Percentiles rank a stretch among this genome's conserved stretches.
Evolutionary conservation across 1,140 invertebrate species (phyloP).

Genomic region (Nephila pilipes): DNA sequence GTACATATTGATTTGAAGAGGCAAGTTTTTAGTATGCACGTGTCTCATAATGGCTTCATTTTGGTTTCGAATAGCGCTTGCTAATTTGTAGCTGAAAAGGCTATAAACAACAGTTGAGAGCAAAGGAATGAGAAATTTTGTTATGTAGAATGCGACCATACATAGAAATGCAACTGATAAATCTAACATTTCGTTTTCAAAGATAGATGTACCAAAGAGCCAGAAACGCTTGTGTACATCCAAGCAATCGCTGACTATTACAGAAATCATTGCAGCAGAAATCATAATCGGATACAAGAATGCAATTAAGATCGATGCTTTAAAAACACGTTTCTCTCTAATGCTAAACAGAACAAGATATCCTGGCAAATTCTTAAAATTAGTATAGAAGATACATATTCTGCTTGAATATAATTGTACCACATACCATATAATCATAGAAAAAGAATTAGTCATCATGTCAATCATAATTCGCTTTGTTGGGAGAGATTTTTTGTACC

Average conservation of each 20-base stretch:
- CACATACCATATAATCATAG: not conserved
- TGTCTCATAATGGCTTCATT: not conserved
- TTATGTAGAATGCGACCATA: not conserved
- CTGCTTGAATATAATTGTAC: not conserved
- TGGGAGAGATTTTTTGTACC: not conserved
- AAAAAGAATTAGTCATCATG: not conserved
- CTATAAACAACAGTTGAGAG: not conserved
- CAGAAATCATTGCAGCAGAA: too few species aligned
- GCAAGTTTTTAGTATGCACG: not conserved
- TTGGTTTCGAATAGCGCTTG: not conserved
- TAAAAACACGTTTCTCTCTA: not conserved
- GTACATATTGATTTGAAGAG: not conserved
- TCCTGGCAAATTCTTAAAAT: not conserved
- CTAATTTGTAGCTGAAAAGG: not conserved
- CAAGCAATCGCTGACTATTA: too few species aligned
- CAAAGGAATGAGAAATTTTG: not conserved
- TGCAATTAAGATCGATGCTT: not conserved
- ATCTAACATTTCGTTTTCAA: not conserved
- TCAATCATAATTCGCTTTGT: not conserved
- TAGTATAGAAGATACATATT: not conserved
- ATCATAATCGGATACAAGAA: too few species aligned
- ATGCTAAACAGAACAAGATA: not conserved
- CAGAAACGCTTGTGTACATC: not conserved
- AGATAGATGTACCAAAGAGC: not conserved
- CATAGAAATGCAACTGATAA: not conserved